Base-by-base conservation (phyloP, 2,888 invertebrate genomes). In the Corbicula japonica region DNA sequence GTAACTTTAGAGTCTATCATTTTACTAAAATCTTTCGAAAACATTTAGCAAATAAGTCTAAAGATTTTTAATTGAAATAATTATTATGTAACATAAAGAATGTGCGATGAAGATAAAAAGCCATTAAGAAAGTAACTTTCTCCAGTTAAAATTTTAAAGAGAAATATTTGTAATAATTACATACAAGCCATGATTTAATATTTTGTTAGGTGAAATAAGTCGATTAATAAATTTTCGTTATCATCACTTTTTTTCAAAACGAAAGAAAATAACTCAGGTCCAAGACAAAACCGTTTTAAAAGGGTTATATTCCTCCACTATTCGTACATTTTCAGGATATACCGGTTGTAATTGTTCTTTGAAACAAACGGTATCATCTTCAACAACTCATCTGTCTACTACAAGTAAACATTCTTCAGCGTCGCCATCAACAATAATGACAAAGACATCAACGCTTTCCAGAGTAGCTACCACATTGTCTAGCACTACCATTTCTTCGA, bases 311-410 rank as follows among this genome's bases (percentile, higher is more conserved):
- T 46, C 21, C 18, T 8, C 46, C n/a, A n/a, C n/a, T n/a, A n/a
- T n/a, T 18, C n/a, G 12, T 54, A 6, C 15, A 28, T 4, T 62
- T 44, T n/a, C 62, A 62, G 62, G 62, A 44, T 62, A 28, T 28
- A 38, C 62, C 3, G 62, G 62, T 38, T 23, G 21, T 44, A 44
- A 46, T 15, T 44, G 62, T 28, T 28, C 5, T 28, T 1, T 62
- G 6, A 3, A 26, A 46, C 46, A 62, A 23, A 62, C 60, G 26
- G 1, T n/a, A 50, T 26, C 50, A 44, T 21, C 41, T 8, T 18
- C 8, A 58, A 32, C 35, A 58, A 21, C 2, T 18, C n/a, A 15
- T n/a, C 32, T 28, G 32, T n/a, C 58, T 3, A 34, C 32, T 30
- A n/a, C 54, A 21, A 10, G 15, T 30, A 54, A 30, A 15, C 50